Evolutionary conservation across 1,140 invertebrate genomes (phyloP), one percentile per base, ranked within the genome.

Genomic region (Leptoteleia sp.): DNA sequence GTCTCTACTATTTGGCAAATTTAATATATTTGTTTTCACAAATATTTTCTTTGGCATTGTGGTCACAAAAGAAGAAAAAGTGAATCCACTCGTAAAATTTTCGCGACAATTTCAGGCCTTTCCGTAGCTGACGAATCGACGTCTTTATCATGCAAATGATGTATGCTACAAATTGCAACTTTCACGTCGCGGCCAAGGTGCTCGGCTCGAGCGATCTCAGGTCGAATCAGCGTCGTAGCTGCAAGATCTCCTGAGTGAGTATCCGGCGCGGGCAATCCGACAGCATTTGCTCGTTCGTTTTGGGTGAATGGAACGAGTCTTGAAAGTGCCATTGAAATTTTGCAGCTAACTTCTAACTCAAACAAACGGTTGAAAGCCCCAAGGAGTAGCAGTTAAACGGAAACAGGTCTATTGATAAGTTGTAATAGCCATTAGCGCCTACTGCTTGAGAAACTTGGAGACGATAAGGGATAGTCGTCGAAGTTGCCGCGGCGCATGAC

Each of bases 251-350:
- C 81, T n/a, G n/a, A n/a, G n/a, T n/a, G n/a, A n/a, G n/a, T n/a
- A n/a, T n/a, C 80, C 70, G 76, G 12, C 82, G 79, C 59, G 64
- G 65, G 75, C 77, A 79, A 81, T 81, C 82, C 82, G 83, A 83
- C 80, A 80, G 82, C 77, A 82, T 82, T 84, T 82, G 67, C 81
- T 83, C 75, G 52, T 67, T 82, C 80, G 75, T 78, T 76, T 77
- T 48, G 73, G 76, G 54, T 85, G 83, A 86, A 85, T 85, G 79
- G 82, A 81, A 82, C 68, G 81, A 80, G 70, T 71, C 70, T 76
- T 85, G 84, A 85, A 85, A 86, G 80, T 80, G 67, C 79, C 82
- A 84, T 86, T 85, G 83, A 84, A 85, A 86, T 87, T 86, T 83
- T 78, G 72, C 68, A 77, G 82, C 70, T 84, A 83, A 85, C 81